Evolutionary conservation across 2,888 invertebrate species (phyloP).

Genomic region (Amorpha juglandis): DNA sequence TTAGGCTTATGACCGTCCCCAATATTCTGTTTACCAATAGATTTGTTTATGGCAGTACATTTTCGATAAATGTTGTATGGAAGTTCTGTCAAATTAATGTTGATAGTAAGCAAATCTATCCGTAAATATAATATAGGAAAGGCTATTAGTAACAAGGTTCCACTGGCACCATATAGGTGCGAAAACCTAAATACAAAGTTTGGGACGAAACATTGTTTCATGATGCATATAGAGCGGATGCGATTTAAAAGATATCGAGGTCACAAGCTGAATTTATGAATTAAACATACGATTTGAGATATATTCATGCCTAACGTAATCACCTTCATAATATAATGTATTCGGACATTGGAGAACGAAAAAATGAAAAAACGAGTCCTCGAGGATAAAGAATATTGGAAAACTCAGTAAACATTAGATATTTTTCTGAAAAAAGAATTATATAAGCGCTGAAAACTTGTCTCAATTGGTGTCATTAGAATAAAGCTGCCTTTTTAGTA

Average conservation of each 20-base stretch:
- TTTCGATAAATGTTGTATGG: too few relatives aligned
- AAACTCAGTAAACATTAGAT: background rate
- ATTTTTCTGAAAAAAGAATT: background rate
- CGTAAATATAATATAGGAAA: too few relatives aligned
- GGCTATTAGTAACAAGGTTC: too few relatives aligned
- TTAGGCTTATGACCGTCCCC: too few relatives aligned
- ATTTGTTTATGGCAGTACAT: too few relatives aligned
- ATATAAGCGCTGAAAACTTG: background rate
- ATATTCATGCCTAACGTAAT: slow-evolving; percentile 50
- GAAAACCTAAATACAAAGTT: background rate
- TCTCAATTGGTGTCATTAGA: background rate
- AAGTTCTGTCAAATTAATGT: too few relatives aligned
- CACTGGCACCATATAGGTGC: too few relatives aligned
- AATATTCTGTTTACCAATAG: too few relatives aligned
- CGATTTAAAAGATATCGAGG: slow-evolving; percentile 30
- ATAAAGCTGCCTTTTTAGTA: background rate
- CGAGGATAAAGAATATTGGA: background rate
- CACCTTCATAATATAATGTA: slow-evolving; percentile 48
- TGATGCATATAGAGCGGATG: slow-evolving; percentile 30
- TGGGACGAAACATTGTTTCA: slow-evolving; percentile 15
- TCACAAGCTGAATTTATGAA: slow-evolving; percentile 47
- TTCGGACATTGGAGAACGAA: slow-evolving; percentile 44
- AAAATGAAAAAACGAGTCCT: slow-evolving; percentile 13
- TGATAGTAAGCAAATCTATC: too few relatives aligned
- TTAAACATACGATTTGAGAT: slow-evolving; percentile 54